Evolutionary conservation across 2,888 invertebrate species (phyloP).

Genomic region (Lasioglossum figueresi): DNA sequence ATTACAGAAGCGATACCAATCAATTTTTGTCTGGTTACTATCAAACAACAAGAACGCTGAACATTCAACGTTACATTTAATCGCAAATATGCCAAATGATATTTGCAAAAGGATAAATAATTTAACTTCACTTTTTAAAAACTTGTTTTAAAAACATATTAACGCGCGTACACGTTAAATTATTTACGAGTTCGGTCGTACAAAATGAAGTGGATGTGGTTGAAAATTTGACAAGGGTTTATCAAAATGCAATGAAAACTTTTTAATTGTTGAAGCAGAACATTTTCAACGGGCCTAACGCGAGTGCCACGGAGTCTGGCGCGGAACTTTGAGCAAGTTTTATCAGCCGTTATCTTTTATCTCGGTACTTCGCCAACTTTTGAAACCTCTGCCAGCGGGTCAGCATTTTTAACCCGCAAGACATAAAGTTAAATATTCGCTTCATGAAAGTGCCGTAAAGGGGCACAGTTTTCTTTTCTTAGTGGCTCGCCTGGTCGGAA

Average conservation of each 20-base stretch:
- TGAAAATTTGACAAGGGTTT: conserved; percentile 21
- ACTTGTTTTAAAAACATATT: neutral
- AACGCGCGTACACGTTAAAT: neutral
- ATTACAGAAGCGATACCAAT: too few relatives aligned
- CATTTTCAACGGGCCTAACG: conserved; percentile 51
- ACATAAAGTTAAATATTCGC: conserved; percentile 79
- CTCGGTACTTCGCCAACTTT: conserved; percentile 75
- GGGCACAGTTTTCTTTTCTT: conserved; percentile 69
- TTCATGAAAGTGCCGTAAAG: conserved; percentile 76
- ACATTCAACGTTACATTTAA: too few relatives aligned
- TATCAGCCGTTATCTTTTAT: conserved; percentile 73
- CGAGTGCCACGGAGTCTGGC: conserved; percentile 54
- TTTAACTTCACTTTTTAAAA: neutral
- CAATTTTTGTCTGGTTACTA: too few relatives aligned
- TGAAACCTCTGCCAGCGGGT: conserved; percentile 78
- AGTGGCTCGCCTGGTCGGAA: conserved; percentile 49
- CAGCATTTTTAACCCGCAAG: conserved; percentile 80
- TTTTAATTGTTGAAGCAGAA: conserved; percentile 60
- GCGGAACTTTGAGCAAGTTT: conserved; percentile 64
- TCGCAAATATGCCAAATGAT: too few relatives aligned
- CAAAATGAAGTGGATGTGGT: neutral
- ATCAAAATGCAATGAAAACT: conserved; percentile 52
- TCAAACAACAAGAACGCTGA: too few relatives aligned
- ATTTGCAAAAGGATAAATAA: too few relatives aligned
- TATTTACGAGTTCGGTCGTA: neutral